Conservation (phyloP, 2,888 invertebrate genomes). For the Agonum fuliginosum region DNA sequence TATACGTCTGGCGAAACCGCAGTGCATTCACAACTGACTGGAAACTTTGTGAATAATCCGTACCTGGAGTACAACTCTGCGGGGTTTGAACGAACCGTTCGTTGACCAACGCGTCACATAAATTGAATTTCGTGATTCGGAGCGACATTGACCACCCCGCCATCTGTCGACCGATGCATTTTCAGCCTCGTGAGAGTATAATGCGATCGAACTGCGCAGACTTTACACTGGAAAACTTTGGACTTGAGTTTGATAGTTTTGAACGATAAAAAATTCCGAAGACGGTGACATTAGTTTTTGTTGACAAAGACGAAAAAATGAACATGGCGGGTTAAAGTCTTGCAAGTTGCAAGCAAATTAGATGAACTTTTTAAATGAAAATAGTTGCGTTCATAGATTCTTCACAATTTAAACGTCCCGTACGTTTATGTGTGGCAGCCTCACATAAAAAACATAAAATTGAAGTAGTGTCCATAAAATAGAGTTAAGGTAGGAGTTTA, state of each 20-base stretch:
- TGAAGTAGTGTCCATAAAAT: no score
- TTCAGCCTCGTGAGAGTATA: conserved; percentile 35
- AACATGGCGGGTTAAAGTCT: not conserved
- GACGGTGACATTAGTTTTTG: not conserved
- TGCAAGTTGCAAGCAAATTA: no score
- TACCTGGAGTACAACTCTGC: conserved; percentile 1
- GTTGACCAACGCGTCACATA: conserved; percentile 21
- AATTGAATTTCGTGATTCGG: conserved; percentile 27
- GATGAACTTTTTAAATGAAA: no score
- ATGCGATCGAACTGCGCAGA: conserved; percentile 12
- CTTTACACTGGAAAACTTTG: not conserved
- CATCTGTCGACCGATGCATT: conserved; percentile 29
- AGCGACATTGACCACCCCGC: conserved; percentile 8
- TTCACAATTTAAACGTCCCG: no score
- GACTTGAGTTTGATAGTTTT: conserved; percentile 12
- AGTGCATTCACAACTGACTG: conserved; percentile 12
- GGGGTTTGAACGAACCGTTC: no score
- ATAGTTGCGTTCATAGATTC: no score
- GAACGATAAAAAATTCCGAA: not conserved
- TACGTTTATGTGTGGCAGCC: no score
- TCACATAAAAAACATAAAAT: no score
- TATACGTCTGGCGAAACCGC: conserved; percentile 11
- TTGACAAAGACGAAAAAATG: not conserved
- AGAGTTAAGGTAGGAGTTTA: no score
- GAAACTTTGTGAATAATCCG: conserved; percentile 31